Evolutionary conservation across 1,140 invertebrate species (phyloP).

Genomic region (Drosophila tropicalis): DNA sequence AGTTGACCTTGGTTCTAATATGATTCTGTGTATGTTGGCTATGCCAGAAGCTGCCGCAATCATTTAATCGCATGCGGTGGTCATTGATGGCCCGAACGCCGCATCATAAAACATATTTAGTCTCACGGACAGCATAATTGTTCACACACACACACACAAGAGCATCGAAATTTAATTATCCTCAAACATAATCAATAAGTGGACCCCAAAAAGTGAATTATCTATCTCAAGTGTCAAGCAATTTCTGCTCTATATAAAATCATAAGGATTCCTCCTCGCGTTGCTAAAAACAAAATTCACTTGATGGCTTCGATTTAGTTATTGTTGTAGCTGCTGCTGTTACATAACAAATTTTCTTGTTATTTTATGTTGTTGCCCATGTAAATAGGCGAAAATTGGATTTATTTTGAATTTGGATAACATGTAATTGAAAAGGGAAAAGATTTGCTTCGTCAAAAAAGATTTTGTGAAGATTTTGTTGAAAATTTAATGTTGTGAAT

Average conservation of each 20-base stretch:
- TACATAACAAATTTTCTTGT: no score
- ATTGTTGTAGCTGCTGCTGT: neutral
- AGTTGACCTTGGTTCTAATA: slow-evolving; percentile 32
- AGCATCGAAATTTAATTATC: neutral
- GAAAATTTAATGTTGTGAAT: no score
- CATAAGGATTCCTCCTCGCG: neutral
- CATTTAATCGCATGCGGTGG: slow-evolving; percentile 33
- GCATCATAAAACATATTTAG: slow-evolving; percentile 30
- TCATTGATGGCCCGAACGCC: neutral
- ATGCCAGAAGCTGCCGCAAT: slow-evolving; percentile 21
- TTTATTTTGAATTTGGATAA: neutral
- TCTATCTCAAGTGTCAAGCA: neutral
- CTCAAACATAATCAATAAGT: neutral
- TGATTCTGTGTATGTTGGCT: neutral
- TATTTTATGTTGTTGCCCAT: neutral
- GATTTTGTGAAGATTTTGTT: no score
- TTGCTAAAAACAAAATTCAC: neutral
- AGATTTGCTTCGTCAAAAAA: neutral
- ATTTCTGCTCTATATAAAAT: neutral
- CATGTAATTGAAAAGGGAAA: neutral
- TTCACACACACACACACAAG: neutral
- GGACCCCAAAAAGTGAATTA: slow-evolving; percentile 1
- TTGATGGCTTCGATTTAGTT: slow-evolving; percentile 2
- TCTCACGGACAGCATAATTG: slow-evolving; percentile 23
- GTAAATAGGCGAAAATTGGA: neutral